Evolutionary conservation across 2,113 vertebrate species (phyloP).

Genomic region (Gnathonemus longibarbis): DNA sequence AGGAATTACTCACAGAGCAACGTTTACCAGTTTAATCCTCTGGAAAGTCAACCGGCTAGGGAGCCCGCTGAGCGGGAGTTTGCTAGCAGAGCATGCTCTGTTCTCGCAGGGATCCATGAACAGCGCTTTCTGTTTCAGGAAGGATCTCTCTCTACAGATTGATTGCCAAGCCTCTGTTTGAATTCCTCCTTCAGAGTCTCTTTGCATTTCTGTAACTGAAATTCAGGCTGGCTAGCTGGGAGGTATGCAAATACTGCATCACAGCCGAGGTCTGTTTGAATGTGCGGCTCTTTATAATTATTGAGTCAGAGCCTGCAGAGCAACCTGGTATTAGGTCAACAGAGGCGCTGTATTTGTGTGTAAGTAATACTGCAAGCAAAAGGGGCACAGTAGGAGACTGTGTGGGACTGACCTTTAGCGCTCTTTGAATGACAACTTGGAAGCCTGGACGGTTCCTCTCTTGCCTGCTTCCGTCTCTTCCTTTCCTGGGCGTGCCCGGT

Average conservation of each 20-base stretch:
- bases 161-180: background rate
- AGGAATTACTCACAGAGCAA: background rate
- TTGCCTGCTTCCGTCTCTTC: conserved; percentile 25
- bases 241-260: background rate
- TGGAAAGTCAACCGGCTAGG: background rate
- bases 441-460: conserved; percentile 11
- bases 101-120: background rate
- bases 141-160: background rate
- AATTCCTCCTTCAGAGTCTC: background rate
- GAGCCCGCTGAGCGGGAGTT: background rate
- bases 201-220: background rate
- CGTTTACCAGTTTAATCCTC: background rate
- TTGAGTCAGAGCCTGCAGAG: background rate
- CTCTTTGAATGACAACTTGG: conserved; percentile 25
- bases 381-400: background rate
- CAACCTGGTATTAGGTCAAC: background rate
- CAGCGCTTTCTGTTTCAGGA: too few species aligned
- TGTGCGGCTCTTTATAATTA: background rate
- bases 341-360: background rate
- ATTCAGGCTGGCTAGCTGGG: background rate
- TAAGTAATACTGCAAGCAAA: background rate
- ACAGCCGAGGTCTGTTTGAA: background rate
- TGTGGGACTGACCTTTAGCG: conserved; percentile 20
- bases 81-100: background rate
- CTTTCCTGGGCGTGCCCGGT: conserved; percentile 20